Base-by-base conservation (phyloP, 2,113 vertebrate genomes). In the Poeciliopsis turrubarensis region DNA sequence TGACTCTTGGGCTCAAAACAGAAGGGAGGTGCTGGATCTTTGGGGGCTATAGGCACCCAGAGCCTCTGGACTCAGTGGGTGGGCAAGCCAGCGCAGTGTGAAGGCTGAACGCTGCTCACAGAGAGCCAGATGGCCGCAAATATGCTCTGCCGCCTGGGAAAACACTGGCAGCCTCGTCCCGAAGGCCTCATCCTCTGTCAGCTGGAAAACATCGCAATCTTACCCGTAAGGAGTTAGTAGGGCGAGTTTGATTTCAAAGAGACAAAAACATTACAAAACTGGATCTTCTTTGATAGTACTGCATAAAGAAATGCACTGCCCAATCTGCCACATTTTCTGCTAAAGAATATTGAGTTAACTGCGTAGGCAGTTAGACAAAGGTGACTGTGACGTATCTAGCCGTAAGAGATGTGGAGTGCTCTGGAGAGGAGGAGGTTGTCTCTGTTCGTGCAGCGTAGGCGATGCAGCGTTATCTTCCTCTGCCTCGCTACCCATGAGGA, bases 121-220 rank as follows among this genome's bases (percentile, higher is more conserved):
- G 79, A 86, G 75, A 84, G 81, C 78, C 91, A 91, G 91, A 92
- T 91, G 91, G 85, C 73, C 72, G 27, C 70, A 86, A 91, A 91
- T 92, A 91, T 89, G 88, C 62, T 82, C 79, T 0, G 68, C 57
- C 51, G 37, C 84, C 72, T 75, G 82, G 75, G 87, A 91, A 83
- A 86, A 88, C 73, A 75, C 84, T 73, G 74, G 77, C 72, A 77
- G 82, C 77, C 69, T 84, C 77, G 47, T 84, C 86, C 82, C 73
- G 63, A 74, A 79, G 60, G 68, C 72, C 67, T 62, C 60, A 80
- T 76, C 74, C 66, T n/a, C 60, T 65, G 62, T 83, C 87, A 84
- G 70, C 78, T 79, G 71, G 74, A 71, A 77, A 70, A 87, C 73
- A 73, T 74, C 64, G 62, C 77, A 69, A 65, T 73, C 72, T 72